Base-by-base conservation (phyloP, 2,113 vertebrate genomes). In the Ochotona curzoniae region DNA sequence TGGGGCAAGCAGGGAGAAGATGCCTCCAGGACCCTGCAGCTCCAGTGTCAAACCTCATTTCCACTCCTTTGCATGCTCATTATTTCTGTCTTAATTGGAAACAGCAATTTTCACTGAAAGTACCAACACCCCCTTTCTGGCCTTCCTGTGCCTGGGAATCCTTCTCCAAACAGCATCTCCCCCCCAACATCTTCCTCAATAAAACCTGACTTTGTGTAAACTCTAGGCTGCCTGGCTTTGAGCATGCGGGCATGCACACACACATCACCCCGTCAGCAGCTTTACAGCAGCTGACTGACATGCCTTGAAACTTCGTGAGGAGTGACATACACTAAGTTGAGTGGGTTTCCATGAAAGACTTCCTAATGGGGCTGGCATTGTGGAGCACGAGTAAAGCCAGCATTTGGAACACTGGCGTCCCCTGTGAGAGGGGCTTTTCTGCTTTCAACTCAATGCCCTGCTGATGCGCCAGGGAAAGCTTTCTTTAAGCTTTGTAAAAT, bases 131-230 rank as follows among this genome's bases (percentile, higher is more conserved):
- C 47, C 70, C 23, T 49, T n/a, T 21, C 23, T 15, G 1, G 63
- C 60, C 38, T 81, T 10, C 10, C 8, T 78, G 61, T 13, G 18
- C 0, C 17, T 30, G 13, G 17, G 32, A 38, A 30, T 57, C 20
- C 23, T 57, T 63, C 23, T 15, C 21, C 80, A 75, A 9, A 28
- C 14, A 80, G 14, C 49, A 12, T 2, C 90, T 32, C 20, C 47
- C n/a, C 17, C 14, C 54, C n/a, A 17, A 30, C 14, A 17, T 30
- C 18, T 5, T 35, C 60, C 64, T 87, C 69, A 35, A 57, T 18
- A 74, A 73, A 25, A 38, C 35, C 66, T 89, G 61, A 47, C 83
- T 66, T 61, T 82, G 76, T 78, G 78, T 66, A 69, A 95, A 67
- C 54, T 89, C 66, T n/a, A 73, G 18, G 78, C 30, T 3, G 13